Conservation (phyloP, 2,113 vertebrate genomes). For the Hydropotes inermis region DNA sequence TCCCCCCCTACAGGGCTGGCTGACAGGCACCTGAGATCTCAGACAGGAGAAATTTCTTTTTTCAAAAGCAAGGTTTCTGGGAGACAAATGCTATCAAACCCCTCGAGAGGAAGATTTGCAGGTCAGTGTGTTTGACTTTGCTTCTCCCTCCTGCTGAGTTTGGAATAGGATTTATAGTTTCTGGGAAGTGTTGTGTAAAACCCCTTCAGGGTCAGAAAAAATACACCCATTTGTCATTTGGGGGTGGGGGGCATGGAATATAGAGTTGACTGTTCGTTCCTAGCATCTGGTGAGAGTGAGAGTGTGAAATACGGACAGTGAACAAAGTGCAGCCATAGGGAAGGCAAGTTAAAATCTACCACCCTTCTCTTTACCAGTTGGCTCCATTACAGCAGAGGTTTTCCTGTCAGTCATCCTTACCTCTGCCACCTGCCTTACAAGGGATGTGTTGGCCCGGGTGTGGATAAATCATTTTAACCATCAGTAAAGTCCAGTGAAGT, state of each 20-base stretch:
- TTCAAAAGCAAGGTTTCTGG: not conserved
- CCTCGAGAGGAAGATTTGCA: not conserved
- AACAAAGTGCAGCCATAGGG: not conserved
- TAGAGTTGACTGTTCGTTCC: not conserved
- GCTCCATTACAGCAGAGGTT: not conserved
- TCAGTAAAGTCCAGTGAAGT: not conserved
- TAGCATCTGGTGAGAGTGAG: not conserved
- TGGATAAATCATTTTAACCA: not conserved
- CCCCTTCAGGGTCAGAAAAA: not conserved
- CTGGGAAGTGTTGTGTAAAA: constrained; percentile 11
- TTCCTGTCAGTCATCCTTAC: not conserved
- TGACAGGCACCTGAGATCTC: not conserved
- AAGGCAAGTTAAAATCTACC: not conserved
- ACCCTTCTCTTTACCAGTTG: not conserved
- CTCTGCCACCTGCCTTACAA: not conserved
- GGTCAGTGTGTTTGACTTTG: not conserved
- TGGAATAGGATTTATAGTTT: constrained; percentile 20
- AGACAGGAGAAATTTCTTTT: not conserved
- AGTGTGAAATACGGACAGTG: not conserved
- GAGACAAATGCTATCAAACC: not conserved
- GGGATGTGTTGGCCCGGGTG: not conserved
- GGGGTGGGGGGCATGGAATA: not conserved
- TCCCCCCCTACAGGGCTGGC: not conserved
- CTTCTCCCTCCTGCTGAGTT: not conserved
- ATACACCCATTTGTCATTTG: not conserved